These are phyloP conservation scores for Psophia crepitans DNA, from an alignment of 2,113 vertebrate genomes.

Conservation along the genomic window DNA sequence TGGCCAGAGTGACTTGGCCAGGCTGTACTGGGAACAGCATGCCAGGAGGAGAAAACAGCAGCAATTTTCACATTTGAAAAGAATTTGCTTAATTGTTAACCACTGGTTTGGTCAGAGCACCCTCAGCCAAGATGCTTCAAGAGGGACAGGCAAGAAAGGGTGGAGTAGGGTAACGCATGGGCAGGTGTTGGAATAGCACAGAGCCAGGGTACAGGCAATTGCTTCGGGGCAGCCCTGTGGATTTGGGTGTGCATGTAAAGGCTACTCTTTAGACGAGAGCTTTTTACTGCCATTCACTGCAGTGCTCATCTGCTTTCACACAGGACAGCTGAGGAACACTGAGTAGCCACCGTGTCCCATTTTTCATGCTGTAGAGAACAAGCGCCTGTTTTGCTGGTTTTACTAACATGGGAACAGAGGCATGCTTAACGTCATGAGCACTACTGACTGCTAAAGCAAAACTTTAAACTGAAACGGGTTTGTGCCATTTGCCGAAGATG, in stretches of 20 bases:
- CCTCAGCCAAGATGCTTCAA: background rate
- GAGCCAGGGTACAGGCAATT: background rate
- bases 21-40: background rate
- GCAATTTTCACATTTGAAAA: background rate
- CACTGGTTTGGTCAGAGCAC: background rate
- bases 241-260: too few species aligned
- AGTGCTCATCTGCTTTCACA: background rate
- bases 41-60: background rate
- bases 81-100: background rate
- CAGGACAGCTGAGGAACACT: background rate
- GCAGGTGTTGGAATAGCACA: background rate
- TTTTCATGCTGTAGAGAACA: background rate
- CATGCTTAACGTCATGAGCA: background rate
- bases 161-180: fast-evolving
- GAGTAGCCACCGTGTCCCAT: background rate
- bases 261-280: background rate
- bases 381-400: background rate
- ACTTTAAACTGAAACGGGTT: background rate
- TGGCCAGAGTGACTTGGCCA: background rate
- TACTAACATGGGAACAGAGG: background rate
- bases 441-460: background rate
- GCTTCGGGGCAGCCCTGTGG: background rate
- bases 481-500: fast-evolving
- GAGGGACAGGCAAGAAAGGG: background rate
- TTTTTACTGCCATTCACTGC: background rate